Evolutionary conservation across 2,113 vertebrate genomes (phyloP).

Genomic region (Sterna hirundo): DNA sequence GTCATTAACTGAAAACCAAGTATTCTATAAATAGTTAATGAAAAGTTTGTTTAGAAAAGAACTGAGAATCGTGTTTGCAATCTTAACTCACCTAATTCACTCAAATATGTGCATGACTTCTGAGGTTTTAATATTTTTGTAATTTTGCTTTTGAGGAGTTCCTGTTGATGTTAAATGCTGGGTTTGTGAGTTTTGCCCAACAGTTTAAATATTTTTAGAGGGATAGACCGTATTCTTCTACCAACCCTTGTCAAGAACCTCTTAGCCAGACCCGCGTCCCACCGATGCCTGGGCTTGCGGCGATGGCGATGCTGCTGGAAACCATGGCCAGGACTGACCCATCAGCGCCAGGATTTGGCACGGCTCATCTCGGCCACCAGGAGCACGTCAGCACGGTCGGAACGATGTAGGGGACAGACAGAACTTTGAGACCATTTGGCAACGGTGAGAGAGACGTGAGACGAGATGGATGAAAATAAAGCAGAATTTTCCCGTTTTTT

Average conservation of each 20-base stretch:
- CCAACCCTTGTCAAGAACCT: neutral
- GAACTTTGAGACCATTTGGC: neutral
- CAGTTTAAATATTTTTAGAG: neutral
- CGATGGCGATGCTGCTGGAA: neutral
- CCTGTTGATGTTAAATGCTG: neutral
- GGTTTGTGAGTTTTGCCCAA: neutral
- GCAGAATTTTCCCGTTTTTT: neutral
- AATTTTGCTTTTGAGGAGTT: neutral
- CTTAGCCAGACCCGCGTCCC: fast-evolving
- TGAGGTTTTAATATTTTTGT: fast-evolving
- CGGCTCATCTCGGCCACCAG: neutral
- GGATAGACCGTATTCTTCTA: neutral
- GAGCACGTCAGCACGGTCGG: fast-evolving
- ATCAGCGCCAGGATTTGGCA: neutral
- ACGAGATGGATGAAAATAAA: constrained; percentile 5
- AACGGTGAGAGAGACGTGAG: neutral
- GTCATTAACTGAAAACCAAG: neutral
- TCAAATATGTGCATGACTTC: fast-evolving
- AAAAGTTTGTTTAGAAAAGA: neutral
- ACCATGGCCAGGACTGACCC: neutral
- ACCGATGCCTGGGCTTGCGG: fast-evolving
- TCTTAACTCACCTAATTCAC: neutral
- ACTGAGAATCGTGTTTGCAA: neutral
- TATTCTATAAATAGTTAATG: neutral
- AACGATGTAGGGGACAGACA: neutral